Percentiles rank a stretch among this genome's conserved stretches.
These are phyloP conservation scores for Schlechtendalia chinensis DNA, from an alignment of 1,140 invertebrate genomes.

Conservation along the genomic window DNA sequence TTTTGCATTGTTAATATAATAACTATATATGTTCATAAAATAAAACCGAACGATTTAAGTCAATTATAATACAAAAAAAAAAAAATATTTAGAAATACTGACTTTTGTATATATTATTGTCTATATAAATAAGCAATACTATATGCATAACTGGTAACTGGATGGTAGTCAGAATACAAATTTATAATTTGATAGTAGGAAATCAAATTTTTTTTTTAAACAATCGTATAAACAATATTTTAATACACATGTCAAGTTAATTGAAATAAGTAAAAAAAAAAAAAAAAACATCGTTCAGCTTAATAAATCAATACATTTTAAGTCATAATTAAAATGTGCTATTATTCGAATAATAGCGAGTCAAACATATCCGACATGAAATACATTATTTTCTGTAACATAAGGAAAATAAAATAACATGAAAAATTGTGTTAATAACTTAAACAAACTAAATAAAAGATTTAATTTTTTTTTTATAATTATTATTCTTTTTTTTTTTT, in stretches of 20 bases:
- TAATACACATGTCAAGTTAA: conserved; percentile 12
- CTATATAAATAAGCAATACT: conserved; percentile 22
- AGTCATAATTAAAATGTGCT: background rate
- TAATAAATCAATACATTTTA: background rate
- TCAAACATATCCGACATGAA: too few relatives aligned
- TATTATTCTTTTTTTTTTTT: background rate
- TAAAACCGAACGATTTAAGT: conserved; percentile 23
- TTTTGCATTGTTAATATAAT: background rate
- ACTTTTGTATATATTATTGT: background rate
- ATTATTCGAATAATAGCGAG: background rate
- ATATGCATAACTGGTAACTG: conserved; percentile 40
- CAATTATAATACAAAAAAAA: conserved; percentile 2
- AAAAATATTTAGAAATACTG: background rate
- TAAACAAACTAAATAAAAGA: conserved; percentile 17
- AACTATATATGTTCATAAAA: background rate
- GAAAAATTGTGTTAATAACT: conserved; percentile 14
- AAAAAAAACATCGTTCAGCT: background rate
- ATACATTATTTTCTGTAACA: conserved; percentile 33
- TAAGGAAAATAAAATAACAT: conserved; percentile 16
- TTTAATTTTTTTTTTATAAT: too few relatives aligned
- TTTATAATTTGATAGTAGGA: background rate
- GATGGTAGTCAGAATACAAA: too few relatives aligned
- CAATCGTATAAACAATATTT: too few relatives aligned
- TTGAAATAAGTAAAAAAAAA: conserved; percentile 6
- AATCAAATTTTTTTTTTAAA: too few relatives aligned